Base-by-base conservation (phyloP, 2,888 invertebrate species). In the Heterodera filipjevi region DNA sequence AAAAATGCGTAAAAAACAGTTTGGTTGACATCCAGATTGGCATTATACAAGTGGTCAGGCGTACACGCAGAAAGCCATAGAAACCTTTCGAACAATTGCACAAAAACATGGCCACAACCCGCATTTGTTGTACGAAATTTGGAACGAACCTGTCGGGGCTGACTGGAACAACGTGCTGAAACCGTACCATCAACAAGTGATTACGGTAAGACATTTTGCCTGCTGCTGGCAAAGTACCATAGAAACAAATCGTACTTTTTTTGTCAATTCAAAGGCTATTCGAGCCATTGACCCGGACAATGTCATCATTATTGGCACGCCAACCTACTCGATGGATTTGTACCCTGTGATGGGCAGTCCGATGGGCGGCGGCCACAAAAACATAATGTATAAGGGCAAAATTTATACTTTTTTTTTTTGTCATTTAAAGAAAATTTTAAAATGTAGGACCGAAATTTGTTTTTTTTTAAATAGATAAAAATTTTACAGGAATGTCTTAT, bases 261-360 rank as follows among this genome's bases (percentile, higher is more conserved):
- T n/a, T n/a, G n/a, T n/a, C n/a, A n/a, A n/a, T n/a, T 66, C 22
- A 49, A 49, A 71, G 71, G 46, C 74, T 22, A 74, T 74, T 16
- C 74, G 74, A 10, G 32, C 74, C 30, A 74, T 74, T 35, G 74
- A 74, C 32, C 59, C 59, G 22, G 74, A 74, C 64, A 74, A 74
- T 35, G 74, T 74, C n/a, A 46, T 46, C 74, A 16, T 74, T 30
- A 2, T 74, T 12, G 74, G 74, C 64, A 74, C 74, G 32, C 74
- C 74, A 5, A 46, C 12, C 64, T 74, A 46, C 16, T 49, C 49
- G 22, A 68, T 68, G 68, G 68, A 35, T 6, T 68, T 68, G 33
- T 33, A 32, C 32, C 19, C 32, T 33, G 68, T 33, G 68, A 32
- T 33, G 33, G 22, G 33, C 68, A 68, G 68, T 14, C 68, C 68